phyloP scores from a whole-genome alignment of 2,888 invertebrate genomes.

The Tetragonisca angustula region DNA sequence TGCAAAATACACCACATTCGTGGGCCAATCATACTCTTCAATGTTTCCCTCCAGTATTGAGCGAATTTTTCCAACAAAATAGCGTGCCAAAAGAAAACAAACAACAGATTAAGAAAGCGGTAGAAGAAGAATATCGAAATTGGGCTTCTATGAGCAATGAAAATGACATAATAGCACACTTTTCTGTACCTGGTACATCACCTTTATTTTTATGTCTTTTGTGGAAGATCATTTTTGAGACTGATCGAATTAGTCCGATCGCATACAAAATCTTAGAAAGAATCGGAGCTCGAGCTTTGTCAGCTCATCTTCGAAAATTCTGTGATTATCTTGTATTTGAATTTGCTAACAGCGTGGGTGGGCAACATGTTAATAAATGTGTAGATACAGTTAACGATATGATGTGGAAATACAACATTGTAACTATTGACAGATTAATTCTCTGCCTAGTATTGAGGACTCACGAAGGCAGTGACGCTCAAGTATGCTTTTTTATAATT shows the following conservation, averaged over 20 bases:
- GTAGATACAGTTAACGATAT: conserved; percentile 98
- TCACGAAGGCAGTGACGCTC: conserved; percentile 96
- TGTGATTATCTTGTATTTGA: conserved; percentile 97
- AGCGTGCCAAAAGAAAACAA: conserved; percentile 95
- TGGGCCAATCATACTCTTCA: conserved; percentile 96
- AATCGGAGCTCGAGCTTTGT: conserved; percentile 95
- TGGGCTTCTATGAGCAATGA: conserved; percentile 99
- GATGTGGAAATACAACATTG: conserved; percentile 99
- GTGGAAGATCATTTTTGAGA: conserved; percentile 98
- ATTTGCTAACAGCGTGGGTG: conserved; percentile 94
- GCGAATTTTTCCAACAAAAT: conserved; percentile 95
- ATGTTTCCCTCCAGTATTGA: conserved; percentile 95
- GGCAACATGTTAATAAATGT: conserved; percentile 95
- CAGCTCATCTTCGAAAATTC: conserved; percentile 96
- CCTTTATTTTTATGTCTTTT: conserved; percentile 95
- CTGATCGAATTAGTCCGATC: conserved; percentile 95
- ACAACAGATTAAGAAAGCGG: conserved; percentile 94
- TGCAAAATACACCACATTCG: conserved; percentile 97
- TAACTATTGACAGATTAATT: conserved; percentile 96
- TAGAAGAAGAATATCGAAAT: conserved; percentile 97
- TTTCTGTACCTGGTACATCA: conserved; percentile 96
- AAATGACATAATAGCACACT: conserved; percentile 97
- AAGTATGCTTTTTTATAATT: conserved; percentile 97
- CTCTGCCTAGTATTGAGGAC: conserved; percentile 95
- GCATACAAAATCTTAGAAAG: conserved; percentile 98